Percentiles rank a stretch among this genome's conserved stretches.
Evolutionary conservation across 1,140 invertebrate species (phyloP).

Genomic region (Papilio polyxenes): DNA sequence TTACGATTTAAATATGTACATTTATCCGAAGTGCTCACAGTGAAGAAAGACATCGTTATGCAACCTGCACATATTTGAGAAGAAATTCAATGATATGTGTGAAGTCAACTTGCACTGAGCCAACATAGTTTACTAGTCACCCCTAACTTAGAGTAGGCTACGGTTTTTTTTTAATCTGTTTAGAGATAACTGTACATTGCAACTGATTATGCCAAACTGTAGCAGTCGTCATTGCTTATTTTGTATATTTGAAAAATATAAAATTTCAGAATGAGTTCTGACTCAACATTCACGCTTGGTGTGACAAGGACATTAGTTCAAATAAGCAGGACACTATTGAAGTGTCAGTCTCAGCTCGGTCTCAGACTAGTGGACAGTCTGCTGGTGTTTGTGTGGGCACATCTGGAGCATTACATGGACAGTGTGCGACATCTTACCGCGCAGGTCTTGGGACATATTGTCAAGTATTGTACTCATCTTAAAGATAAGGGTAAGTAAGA

Average conservation of each 20-base stretch:
- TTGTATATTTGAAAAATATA: neutral
- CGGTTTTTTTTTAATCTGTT: no score
- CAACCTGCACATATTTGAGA: no score
- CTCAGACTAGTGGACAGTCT: constrained; percentile 52
- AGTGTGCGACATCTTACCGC: constrained; percentile 81
- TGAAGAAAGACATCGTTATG: no score
- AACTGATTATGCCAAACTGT: no score
- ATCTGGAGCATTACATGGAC: constrained; percentile 81
- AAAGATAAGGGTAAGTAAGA: constrained; percentile 53
- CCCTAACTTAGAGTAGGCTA: no score
- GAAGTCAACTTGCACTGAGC: no score
- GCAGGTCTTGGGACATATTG: constrained; percentile 69
- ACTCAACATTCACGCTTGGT: constrained; percentile 63
- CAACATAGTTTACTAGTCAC: no score
- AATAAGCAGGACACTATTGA: constrained; percentile 58
- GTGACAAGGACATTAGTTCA: constrained; percentile 63
- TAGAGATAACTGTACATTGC: no score
- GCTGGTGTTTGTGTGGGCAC: constrained; percentile 71
- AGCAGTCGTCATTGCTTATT: no score
- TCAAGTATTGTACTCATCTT: constrained; percentile 62
- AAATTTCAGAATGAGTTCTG: constrained; percentile 65
- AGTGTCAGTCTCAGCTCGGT: constrained; percentile 37
- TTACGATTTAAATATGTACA: no score
- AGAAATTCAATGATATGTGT: no score
- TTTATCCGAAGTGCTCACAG: no score